Percentiles rank a stretch among this genome's conserved stretches.
phyloP scores from a whole-genome alignment of 1,140 invertebrate genomes.

The Tigriopus japonicus region DNA sequence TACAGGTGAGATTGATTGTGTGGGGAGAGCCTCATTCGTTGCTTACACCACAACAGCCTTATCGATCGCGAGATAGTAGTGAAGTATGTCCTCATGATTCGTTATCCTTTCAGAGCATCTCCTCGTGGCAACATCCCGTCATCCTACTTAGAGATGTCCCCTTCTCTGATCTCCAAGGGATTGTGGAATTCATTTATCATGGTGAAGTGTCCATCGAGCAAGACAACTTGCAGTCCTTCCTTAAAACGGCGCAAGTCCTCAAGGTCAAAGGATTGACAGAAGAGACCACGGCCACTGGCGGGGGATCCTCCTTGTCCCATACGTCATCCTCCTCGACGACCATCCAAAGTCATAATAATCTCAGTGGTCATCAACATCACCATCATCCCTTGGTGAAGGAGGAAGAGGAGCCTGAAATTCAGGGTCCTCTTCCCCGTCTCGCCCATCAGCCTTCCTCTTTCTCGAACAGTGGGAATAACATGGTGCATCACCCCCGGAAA shows the following conservation, averaged over 20 bases:
- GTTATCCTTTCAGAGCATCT: slow-evolving; percentile 17
- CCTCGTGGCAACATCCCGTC: slow-evolving; percentile 57
- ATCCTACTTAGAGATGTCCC: slow-evolving; percentile 66
- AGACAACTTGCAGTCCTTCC: slow-evolving; percentile 65
- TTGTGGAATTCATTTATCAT: slow-evolving; percentile 31
- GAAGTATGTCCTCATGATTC: no score
- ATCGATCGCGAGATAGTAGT: no score
- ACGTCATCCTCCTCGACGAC: background rate
- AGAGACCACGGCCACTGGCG: slow-evolving; percentile 24
- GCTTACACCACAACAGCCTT: no score
- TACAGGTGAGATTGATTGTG: background rate
- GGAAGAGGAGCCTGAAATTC: no score
- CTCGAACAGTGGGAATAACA: no score
- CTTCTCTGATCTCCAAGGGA: slow-evolving; percentile 52
- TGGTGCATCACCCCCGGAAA: background rate
- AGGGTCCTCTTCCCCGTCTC: no score
- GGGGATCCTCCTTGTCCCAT: background rate
- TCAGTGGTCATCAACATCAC: background rate
- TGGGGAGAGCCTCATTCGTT: background rate
- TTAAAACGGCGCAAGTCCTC: slow-evolving; percentile 79
- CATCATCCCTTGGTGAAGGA: no score
- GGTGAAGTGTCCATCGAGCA: slow-evolving; percentile 85
- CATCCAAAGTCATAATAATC: background rate
- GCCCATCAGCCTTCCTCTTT: no score
- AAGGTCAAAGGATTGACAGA: slow-evolving; percentile 77